Evolutionary conservation across 1,140 invertebrate species (phyloP), one percentile per base, ranked within the genome.

Genomic region (Hycleus cichorii): DNA sequence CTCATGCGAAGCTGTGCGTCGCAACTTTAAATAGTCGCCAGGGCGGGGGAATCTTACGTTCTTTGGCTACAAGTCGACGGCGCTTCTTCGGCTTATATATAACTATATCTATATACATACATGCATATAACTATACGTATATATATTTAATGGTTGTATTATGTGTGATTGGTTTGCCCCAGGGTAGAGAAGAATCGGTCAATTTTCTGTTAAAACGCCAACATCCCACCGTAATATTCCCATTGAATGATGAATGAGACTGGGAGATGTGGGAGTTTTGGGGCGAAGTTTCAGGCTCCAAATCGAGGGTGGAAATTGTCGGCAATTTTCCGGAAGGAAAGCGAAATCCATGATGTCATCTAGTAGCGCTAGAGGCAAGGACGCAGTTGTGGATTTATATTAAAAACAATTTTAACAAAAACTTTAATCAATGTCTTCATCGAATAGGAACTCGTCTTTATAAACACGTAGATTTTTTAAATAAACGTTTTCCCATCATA

Each of bases 1-100:
- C 68, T 70, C 68, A 63, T 68, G 66, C 67, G 68, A 60, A 62
- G 67, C 65, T 63, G 59, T 50, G 65, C 65, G 68, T 59, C 59
- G 58, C 64, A 57, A 64, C 62, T 70, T 70, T 70, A 70, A 70
- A 70, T 70, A 70, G 49, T 67, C 53, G 52, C 50, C 54, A 60
- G 63, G 53, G 66, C 63, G 68, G 68, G 66, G 68, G 66, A 65
- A 60, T 60, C 49, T 53, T 59, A 32, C 32, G 56, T 49, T 67
- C 65, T 67, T 67, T 49, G 60, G 60, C 58, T 55, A 59, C 52
- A 50, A 48, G 62, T 54, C 60, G 57, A 57, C 47, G 58, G 58
- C 48, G 56, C 65, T 65, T 58, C 57, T 58, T 51, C 56, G 49
- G 64, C 57, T 58, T 32, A 32, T 32, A 7, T 32, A 32, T 32